Base-by-base conservation (phyloP, 92 coral and sea anemone species). In the Zoanthus sansibaricus region DNA sequence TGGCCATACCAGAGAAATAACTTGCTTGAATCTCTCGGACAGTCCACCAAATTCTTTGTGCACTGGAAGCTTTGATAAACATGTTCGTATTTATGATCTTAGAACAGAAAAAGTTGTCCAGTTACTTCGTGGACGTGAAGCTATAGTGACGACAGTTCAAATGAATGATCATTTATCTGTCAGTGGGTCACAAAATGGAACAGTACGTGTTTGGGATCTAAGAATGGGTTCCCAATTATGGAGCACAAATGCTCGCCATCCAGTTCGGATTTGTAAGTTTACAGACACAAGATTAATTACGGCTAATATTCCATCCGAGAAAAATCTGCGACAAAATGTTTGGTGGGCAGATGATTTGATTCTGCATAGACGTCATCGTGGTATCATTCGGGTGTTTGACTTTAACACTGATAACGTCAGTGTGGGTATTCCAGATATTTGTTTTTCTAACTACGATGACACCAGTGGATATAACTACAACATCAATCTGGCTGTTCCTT, bases 271-370 rank as follows among this genome's bases (percentile, higher is more conserved):
- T 30, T 92, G 99, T 64, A 93, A 87, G 71, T 92, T 96, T 89
- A 83, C 91, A n/a, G 92, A 92, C 14, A 83, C 92, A 30, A 78
- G 78, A 4, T 85, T 96, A 80, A 58, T 96, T 9, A 95, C 92
- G 17, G 98, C 95, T 0, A 96, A 95, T 86, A 87, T 96, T 45
- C 99, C 99, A 46, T 67, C 88, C 25, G 96, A 93, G 58, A 92
- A 87, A 77, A 84, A 83, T 9, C 89, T 96, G 10, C 95, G 91
- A 25, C 92, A 88, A 42, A 90, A 87, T 75, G 84, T 92, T 64
- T 95, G 99, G 99, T 96, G 94, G 86, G 93, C 99, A 12, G 99
- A 95, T 70, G 98, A 96, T 71, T 83, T 96, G 84, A 93, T 96
- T 21, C 94, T 95, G 18, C 99, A 96, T 77, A 96, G 99, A 9